Base-by-base conservation (phyloP, 2,797 vertebrate species). In the Apogon talboti region DNA sequence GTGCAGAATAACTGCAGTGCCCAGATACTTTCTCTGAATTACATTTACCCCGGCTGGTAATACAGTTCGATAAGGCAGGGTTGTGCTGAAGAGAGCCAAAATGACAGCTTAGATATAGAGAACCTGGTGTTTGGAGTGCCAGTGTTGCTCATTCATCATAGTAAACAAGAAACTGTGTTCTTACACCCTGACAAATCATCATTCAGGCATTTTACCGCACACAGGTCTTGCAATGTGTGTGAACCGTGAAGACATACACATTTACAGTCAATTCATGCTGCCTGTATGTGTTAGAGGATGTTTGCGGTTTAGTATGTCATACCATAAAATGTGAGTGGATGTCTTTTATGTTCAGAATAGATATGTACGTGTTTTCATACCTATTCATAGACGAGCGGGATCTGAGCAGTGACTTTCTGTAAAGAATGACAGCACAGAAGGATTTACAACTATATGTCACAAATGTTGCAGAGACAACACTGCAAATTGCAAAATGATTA, bases 121-220 rank as follows among this genome's bases (percentile, higher is more conserved):
- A 91, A 87, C 78, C 75, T 24, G 61, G 75, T 83, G 83, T 84
- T 76, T 78, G 83, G 48, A 58, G 75, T 52, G 84, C 30, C 57
- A 87, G 79, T 80, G 81, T 88, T 73, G 77, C 86, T 89, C 93
- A 91, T 94, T 94, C 88, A 92, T 94, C 91, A 92, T 82, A 73
- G 87, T 90, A 91, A 93, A 92, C 91, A 91, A 92, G 85, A 82
- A 87, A 83, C 71, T 45, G 70, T 86, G 86, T 88, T 82, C 85
- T 74, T 82, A 78, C 78, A 85, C 83, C 71, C 80, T 87, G 89
- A 87, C 89, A 93, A 89, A 89, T 91, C 88, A 89, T 90, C 89
- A 89, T 86, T 85, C 85, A 89, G 89, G 79, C 88, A 81, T 88
- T 89, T 28, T 88, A 90, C 83, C 74, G 60, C 86, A 92, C 80